phyloP scores from a whole-genome alignment of 2,888 invertebrate species.

The Synergus itoensis region DNA sequence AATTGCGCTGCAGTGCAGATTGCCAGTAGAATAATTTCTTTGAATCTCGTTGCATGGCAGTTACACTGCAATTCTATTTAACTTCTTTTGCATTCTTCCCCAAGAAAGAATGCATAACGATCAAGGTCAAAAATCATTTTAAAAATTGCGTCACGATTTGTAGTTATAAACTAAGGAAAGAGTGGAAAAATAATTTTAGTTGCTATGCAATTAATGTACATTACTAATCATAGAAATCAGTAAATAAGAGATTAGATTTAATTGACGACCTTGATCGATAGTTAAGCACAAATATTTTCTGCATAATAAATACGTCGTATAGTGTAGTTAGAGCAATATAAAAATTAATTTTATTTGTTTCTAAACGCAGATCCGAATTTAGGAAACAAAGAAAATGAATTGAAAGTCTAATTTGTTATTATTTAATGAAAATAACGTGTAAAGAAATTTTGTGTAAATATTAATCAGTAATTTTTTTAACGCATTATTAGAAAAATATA shows the following conservation, averaged over 20 bases:
- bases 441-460: constrained; percentile 4
- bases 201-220: constrained; percentile 18
- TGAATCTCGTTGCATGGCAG: constrained; percentile 56
- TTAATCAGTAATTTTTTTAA: neutral
- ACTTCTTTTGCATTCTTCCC: neutral
- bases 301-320: neutral
- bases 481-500: neutral
- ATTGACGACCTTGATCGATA: constrained; percentile 13
- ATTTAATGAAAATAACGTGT: neutral
- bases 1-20: neutral
- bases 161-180: neutral
- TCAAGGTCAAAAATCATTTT: constrained; percentile 1
- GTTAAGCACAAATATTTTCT: constrained; percentile 22
- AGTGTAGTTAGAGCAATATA: neutral
- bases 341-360: neutral
- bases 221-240: neutral
- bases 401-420: neutral
- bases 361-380: neutral
- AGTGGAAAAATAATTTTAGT: neutral
- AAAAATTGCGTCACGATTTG: neutral
- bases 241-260: constrained; percentile 15
- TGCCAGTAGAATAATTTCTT: constrained; percentile 38
- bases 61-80: neutral
- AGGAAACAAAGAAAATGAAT: neutral
- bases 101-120: neutral